Base-by-base conservation (phyloP, 2,797 vertebrate species). In the Poeciliopsis paucimaculata region DNA sequence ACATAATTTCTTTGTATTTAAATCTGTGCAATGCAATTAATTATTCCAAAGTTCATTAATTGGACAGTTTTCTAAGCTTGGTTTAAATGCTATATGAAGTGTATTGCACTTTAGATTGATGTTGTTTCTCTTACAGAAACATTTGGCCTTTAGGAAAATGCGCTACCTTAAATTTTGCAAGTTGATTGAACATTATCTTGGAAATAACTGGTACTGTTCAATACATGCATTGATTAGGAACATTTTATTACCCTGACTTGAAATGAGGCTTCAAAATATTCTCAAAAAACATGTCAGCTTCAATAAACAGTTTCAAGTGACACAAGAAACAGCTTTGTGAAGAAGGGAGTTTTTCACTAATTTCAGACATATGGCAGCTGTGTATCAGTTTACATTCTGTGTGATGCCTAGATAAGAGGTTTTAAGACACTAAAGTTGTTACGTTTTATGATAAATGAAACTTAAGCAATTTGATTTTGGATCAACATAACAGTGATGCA, bases 281-380 rank as follows among this genome's bases (percentile, higher is more conserved):
- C 64, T 47, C 57, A 66, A 39, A 62, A 51, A n/a, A 36, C 41
- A 72, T n/a, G 13, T 45, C 72, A 72, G 43, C 78, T 71, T 51
- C 36, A 16, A 47, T 81, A 72, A 84, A 78, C 72, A 72, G 16
- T 31, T 53, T 13, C 31, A 43, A 26, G 72, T 51, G 72, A 84
- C 75, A 83, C 74, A 79, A 26, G 66, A 74, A 34, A 28, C 72
- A 76, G 34, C 55, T 77, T 80, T 82, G 53, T 60, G 66, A 60
- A 47, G 43, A 23, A 49, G 51, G 47, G 2, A 12, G 71, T 76
- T 74, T 73, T 73, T n/a, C 12, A 41, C 79, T 51, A 79, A 78
- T 77, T 66, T n/a, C 49, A 53, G 62, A 75, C 76, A 53, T 68
- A 41, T 86, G 68, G 7, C 41, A 13, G 81, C 51, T 74, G 26